Base-by-base conservation (phyloP, 1,140 invertebrate genomes). In the Scaptomyza hsui region DNA sequence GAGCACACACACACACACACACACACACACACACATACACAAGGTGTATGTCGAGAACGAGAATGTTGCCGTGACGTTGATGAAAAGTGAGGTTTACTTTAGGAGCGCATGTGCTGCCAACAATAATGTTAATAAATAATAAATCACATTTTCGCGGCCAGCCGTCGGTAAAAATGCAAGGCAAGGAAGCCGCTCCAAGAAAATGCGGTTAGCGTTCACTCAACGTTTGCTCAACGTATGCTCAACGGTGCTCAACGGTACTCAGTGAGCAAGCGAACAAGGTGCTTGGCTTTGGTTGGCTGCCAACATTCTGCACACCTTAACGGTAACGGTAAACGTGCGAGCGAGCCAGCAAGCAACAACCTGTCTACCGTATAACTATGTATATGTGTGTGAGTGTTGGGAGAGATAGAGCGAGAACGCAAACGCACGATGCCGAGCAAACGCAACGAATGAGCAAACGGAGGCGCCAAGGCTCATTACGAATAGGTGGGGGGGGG, bases 281-380 rank as follows among this genome's bases (percentile, higher is more conserved):
- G 83, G 83, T 89, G 85, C 79, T 90, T 61, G 64, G 72, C 89
- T 90, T 90, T 90, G 89, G 89, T 90, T 90, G 89, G 89, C 75
- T 90, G 89, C 89, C 89, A 90, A 90, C 85, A 80, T 90, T 88
- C 67, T 82, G 81, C 80, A 80, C 82, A 90, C 78, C 83, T 89
- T 89, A 85, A 73, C 78, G 61, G 81, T 72, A 65, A 67, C 37
- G 42, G 45, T 44, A 67, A 61, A 57, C 19, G 77, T 70, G 79
- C 75, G 63, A 89, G 77, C 63, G 88, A 78, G 71, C 68, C 55
- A 52, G 65, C 77, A 75, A 78, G 74, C 80, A 85, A 85, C 77
- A 85, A 85, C 81, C 81, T 85, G 79, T 69, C 74, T 78, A 39
- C 16, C 45, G 39, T 57, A 12, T 12, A 1, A 21, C 15, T 32